Conservation (phyloP, 2,797 vertebrate genomes). For the Pampus argenteus region DNA sequence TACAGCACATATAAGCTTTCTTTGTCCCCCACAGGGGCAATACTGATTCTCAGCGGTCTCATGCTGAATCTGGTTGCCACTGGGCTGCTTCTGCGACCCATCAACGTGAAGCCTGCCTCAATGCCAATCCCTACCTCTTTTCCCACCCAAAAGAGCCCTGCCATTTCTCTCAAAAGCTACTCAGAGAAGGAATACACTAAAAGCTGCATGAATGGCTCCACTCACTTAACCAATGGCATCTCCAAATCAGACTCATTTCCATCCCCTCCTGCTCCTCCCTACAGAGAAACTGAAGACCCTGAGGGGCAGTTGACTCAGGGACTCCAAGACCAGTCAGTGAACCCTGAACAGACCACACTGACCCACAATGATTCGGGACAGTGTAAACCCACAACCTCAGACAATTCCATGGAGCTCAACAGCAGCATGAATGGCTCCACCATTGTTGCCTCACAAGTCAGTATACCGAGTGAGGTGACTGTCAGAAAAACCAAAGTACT, state of each 20-base stretch:
- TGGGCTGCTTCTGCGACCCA: constrained; percentile 91
- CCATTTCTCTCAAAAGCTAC: constrained; percentile 71
- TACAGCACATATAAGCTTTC: constrained; percentile 1
- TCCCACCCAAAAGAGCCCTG: constrained; percentile 70
- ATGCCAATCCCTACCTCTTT: constrained; percentile 62
- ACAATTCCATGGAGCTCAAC: constrained; percentile 69
- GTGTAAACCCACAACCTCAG: constrained; percentile 59
- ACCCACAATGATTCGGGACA: constrained; percentile 61
- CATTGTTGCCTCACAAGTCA: constrained; percentile 59
- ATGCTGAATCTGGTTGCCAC: constrained; percentile 93
- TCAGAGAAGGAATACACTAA: constrained; percentile 78
- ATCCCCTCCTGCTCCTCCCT: constrained; percentile 46
- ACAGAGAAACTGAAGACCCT: constrained; percentile 62
- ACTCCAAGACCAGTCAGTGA: constrained; percentile 51
- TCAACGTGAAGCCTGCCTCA: constrained; percentile 63
- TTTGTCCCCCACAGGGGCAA: constrained; percentile 84
- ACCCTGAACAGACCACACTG: constrained; percentile 76
- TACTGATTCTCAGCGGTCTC: constrained; percentile 92
- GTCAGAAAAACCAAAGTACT: constrained; percentile 81
- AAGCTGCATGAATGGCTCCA: constrained; percentile 76
- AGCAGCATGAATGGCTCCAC: constrained; percentile 74
- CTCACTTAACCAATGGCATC: constrained; percentile 78
- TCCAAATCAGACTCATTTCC: constrained; percentile 73
- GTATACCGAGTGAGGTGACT: constrained; percentile 55
- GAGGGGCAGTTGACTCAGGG: constrained; percentile 53